Percentiles rank a stretch among this genome's conserved stretches.
Evolutionary conservation across 2,113 vertebrate genomes (phyloP).

Genomic region (Gadus chalcogrammus): DNA sequence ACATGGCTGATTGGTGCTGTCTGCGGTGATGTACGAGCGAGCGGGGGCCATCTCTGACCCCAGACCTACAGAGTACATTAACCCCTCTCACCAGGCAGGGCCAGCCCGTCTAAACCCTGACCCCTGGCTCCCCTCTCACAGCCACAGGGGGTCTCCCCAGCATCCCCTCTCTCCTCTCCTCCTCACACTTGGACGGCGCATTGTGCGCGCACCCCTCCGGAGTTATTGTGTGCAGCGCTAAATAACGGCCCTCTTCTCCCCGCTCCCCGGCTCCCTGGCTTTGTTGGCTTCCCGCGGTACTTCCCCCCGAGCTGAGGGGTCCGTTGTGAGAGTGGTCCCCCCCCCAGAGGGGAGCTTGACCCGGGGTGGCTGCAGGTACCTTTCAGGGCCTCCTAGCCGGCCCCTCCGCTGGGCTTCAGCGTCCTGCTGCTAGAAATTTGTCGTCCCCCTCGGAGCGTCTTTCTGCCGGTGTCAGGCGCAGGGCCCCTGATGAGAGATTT

Average conservation of each 20-base stretch:
- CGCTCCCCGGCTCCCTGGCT: not conserved
- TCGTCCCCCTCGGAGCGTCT: conserved; percentile 74
- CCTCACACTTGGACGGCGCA: conserved; percentile 51
- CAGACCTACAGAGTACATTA: conserved; percentile 72
- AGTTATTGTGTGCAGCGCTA: conserved; percentile 50
- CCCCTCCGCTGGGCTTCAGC: conserved; percentile 47
- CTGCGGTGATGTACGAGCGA: conserved; percentile 56
- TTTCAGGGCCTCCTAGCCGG: conserved; percentile 69
- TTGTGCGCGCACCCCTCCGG: conserved; percentile 42
- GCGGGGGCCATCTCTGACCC: conserved; percentile 63
- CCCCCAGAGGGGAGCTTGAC: conserved; percentile 63
- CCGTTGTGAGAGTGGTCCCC: conserved; percentile 53
- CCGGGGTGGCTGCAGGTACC: conserved; percentile 74
- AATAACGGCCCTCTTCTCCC: conserved; percentile 53
- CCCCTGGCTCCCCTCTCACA: conserved; percentile 48
- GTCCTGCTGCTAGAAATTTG: conserved; percentile 90
- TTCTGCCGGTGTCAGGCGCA: conserved; percentile 72
- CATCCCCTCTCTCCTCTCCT: conserved; percentile 37
- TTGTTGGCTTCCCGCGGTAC: conserved; percentile 18
- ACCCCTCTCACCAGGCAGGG: conserved; percentile 55
- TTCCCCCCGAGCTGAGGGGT: conserved; percentile 29
- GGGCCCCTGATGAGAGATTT: conserved; percentile 71
- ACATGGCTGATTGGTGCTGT: conserved; percentile 55
- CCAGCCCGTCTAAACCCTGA: conserved; percentile 63
- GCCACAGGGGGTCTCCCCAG: conserved; percentile 64